Evolutionary conservation across 1,140 invertebrate species (phyloP), one percentile per base, ranked within the genome.

Genomic region (Daktulosphaira vitifoliae): DNA sequence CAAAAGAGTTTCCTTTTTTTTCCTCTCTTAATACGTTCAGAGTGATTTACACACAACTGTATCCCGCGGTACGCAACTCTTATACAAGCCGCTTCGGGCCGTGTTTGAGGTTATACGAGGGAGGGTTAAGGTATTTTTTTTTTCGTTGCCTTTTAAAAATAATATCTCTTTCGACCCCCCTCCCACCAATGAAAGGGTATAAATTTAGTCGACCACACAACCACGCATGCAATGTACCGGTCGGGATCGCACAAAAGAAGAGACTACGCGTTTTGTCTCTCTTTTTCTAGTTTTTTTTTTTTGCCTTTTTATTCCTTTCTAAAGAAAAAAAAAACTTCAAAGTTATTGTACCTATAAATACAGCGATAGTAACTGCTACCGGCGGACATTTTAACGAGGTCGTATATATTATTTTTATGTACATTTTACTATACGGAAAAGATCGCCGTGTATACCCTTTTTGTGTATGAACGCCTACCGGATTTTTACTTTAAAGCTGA

Each of bases 121-220:
- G 39, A 16, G 11, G 23, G 22, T 11, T 44, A 44, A 44, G 8
- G 2, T 42, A 42, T 44, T 5, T 62, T 56, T 53, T 56, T 62
- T 62, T 38, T 46, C 56, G 16, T 59, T 23, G 54, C 54, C 54
- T 59, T 59, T 59, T 62, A 48, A 48, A 62, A 62, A 62, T 48
- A 62, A 62, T 62, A 62, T 62, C 23, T 48, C 18, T 62, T 48
- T 46, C 56, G 56, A 39, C 56, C 38, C 54, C 56, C n/a, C n/a
- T n/a, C n/a, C n/a, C n/a, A n/a, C n/a, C n/a, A n/a, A n/a, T n/a
- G 56, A 62, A 62, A 62, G 56, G 56, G 42, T 62, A 46, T 42
- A 33, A 33, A 33, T 33, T 5, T 33, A 59, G n/a, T 18, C 23
- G 25, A 23, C 56, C 56, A 48, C 56, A 29, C 25, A 46, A 11